A percentile compares a stretch with the other conserved stretches of the same genome.
These are phyloP conservation scores for Colletes latitarsis DNA, from an alignment of 1,140 invertebrate species.

Conservation along the genomic window DNA sequence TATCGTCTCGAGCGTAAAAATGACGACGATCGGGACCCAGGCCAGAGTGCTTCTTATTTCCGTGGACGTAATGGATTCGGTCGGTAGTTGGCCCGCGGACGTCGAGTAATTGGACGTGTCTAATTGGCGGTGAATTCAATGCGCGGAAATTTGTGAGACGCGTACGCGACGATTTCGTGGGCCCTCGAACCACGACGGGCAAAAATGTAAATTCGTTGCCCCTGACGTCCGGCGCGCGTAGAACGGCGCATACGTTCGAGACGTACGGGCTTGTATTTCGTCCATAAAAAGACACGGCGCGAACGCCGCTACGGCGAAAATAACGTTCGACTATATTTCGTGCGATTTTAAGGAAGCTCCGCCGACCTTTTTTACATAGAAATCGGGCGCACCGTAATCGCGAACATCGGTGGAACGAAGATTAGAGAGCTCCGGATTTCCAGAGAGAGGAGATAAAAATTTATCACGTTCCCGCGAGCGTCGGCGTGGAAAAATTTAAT, in stretches of 20 bases:
- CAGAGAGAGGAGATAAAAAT: too few relatives aligned
- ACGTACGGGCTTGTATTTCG: background rate
- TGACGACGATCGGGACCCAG: background rate
- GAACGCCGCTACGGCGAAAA: background rate
- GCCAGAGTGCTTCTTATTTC: constrained; percentile 6
- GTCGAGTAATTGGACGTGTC: constrained; percentile 38
- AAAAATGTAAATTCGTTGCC: constrained; percentile 28
- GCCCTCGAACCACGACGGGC: background rate
- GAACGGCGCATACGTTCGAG: background rate
- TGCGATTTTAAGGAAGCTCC: background rate
- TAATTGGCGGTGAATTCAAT: constrained; percentile 28
- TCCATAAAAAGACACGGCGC: background rate
- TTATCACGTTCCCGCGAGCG: background rate
- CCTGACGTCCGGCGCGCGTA: background rate
- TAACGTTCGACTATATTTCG: background rate
- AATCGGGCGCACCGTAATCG: background rate
- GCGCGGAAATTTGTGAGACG: background rate
- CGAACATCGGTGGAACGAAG: background rate
- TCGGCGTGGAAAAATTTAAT: too few relatives aligned
- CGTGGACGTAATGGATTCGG: constrained; percentile 26
- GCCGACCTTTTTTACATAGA: background rate
- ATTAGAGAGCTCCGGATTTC: too few relatives aligned
- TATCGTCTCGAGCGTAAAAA: constrained; percentile 29
- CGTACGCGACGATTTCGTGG: background rate
- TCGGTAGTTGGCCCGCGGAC: constrained; percentile 16